Evolutionary conservation across 1,140 invertebrate species (phyloP).

Genomic region (Euura lappo): DNA sequence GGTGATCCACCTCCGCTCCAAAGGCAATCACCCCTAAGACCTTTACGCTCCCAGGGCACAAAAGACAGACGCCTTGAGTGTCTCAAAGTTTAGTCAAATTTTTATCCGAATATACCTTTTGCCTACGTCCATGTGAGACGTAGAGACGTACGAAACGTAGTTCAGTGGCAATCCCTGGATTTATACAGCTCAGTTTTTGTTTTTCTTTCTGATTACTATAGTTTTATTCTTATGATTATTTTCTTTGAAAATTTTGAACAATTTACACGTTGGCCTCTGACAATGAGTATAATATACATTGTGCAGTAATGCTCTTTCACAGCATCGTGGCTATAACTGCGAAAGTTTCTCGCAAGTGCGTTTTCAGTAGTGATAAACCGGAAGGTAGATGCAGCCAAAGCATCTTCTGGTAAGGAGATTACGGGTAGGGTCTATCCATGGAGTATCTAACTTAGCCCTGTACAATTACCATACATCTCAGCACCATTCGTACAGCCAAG

Average conservation of each 20-base stretch:
- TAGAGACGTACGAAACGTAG: too few species aligned
- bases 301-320: background rate
- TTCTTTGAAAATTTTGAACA: too few species aligned
- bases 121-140: too few species aligned
- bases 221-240: too few species aligned
- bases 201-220: too few species aligned
- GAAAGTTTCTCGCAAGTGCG: constrained; percentile 27
- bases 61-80: background rate
- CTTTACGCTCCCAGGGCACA: background rate
- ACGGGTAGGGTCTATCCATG: background rate
- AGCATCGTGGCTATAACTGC: background rate
- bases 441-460: constrained; percentile 52
- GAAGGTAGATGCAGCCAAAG: constrained; percentile 46
- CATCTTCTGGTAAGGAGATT: constrained; percentile 30
- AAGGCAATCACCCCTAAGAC: constrained; percentile 6
- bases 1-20: constrained; percentile 5
- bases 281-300: too few species aligned
- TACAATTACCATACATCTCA: constrained; percentile 56
- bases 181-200: too few species aligned
- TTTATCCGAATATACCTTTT: background rate
- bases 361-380: constrained; percentile 45
- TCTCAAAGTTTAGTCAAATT: background rate
- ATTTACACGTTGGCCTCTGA: too few species aligned
- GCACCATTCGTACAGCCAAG: constrained; percentile 33
- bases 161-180: too few species aligned